Evolutionary conservation across 2,888 invertebrate genomes (phyloP), one percentile per base, ranked within the genome.

Genomic region (Calameuta pallipes): DNA sequence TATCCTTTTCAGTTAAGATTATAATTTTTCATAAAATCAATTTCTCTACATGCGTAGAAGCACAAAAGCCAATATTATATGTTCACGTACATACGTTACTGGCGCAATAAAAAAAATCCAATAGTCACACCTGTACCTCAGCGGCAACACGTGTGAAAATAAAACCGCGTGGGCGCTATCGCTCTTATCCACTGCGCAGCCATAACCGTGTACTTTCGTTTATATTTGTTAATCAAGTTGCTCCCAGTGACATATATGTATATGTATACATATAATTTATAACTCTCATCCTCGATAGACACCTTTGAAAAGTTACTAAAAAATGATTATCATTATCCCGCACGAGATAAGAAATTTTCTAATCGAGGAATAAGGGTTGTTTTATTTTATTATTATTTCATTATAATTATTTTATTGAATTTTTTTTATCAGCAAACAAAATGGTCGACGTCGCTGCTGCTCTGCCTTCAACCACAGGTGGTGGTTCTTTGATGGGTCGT

Each of bases 381-480:
- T 9, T 56, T 56, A 9, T 56, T 23, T 56, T 56, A 23, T 23
- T 56, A 56, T 56, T 56, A 37, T 56, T 56, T 23, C 0, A 9
- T 56, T 23, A 36, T 12, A 36, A 41, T 41, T 41, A 41, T 56
- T 56, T 23, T 9, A 23, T 56, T 23, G 56, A 56, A 23, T 23
- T 56, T 23, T 56, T 56, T 23, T 6, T 9, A 56, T 56, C 23
- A 56, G 56, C 0, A 56, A 56, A 23, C n/a, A 80, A 76, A 71
- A 90, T 90, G 90, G 90, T 90, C 78, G 90, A 90, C 79, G 88
- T 90, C 80, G 88, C 89, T 56, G 82, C 89, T 30, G 85, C 87
- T 23, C 79, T 86, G 76, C 87, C 90, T 74, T 82, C 83, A 1
- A 37, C 85, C 69, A 86, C 82, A 77, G 86, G 84, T 33, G 83